Base-by-base conservation (phyloP, 2,113 vertebrate species). In the Mugil cephalus region DNA sequence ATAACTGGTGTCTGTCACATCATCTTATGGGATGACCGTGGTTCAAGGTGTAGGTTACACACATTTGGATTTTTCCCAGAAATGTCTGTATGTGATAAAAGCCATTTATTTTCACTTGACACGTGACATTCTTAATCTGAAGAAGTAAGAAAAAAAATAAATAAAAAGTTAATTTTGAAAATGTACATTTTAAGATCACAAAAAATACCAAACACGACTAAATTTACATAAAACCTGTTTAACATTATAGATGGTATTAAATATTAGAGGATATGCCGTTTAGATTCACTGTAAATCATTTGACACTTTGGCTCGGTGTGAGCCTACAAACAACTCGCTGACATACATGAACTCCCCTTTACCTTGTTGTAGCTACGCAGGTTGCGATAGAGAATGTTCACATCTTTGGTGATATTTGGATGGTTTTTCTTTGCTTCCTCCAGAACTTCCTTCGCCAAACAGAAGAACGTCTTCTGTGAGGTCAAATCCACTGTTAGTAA, bases 61-160 rank as follows among this genome's bases (percentile, higher is more conserved):
- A 87, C 0, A 0, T 0, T 0, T 0, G 0, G 36, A 77, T 52
- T 0, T 24, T 0, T 0, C 0, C 0, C 45, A 89, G 51, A 58
- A 85, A 47, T 0, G 24, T 30, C 5, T 30, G 24, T 30, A 30
- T 2, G 5, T 5, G 5, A 30, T 30, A 30, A 30, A 3, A 30
- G 24, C 24, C 24, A 30, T 30, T 30, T 5, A 5, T 30, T 30
- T 0, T 0, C 61, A 58, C 2, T 0, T 1, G 0, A 46, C 80
- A 86, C 0, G 0, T 1, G 13, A 0, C 6, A 1, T 13, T 10
- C 11, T 4, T 4, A 18, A 0, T 10, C 86, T 86, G 78, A n/a
- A n/a, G n/a, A n/a, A n/a, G n/a, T n/a, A n/a, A n/a, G n/a, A n/a
- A n/a, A n/a, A n/a, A 52, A 86, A 86, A n/a, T n/a, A n/a, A n/a